Evolutionary conservation across 2,797 vertebrate species (phyloP).

Genomic region (Helostoma temminkii): DNA sequence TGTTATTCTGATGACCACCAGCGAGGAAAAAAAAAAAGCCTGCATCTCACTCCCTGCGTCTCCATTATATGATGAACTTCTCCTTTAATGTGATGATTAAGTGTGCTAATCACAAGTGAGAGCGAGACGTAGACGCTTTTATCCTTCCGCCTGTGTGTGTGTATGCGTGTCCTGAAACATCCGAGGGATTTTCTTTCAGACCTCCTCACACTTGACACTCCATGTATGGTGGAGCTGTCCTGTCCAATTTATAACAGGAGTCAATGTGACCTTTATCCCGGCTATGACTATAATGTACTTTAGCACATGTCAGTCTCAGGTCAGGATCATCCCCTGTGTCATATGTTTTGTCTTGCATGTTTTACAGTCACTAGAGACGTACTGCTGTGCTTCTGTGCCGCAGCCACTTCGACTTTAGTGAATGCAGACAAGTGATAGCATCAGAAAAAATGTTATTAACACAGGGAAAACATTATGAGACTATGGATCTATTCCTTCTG

Average conservation of each 20-base stretch:
- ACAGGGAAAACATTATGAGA: conserved; percentile 18
- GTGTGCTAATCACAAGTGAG: conserved; percentile 76
- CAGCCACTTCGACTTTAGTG: conserved; percentile 58
- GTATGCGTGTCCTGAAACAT: conserved; percentile 78
- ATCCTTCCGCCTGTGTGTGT: conserved; percentile 40
- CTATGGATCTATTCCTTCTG: conserved; percentile 32
- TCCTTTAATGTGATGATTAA: conserved; percentile 78
- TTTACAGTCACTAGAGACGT: conserved; percentile 70
- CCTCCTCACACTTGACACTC: conserved; percentile 84
- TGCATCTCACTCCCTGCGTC: conserved; percentile 21
- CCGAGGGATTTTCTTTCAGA: conserved; percentile 83
- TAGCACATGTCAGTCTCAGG: conserved; percentile 86
- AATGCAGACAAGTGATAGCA: conserved; percentile 59
- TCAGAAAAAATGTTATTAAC: conserved; percentile 41
- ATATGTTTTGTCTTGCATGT: conserved; percentile 83
- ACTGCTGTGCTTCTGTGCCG: conserved; percentile 37
- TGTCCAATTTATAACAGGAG: conserved; percentile 83
- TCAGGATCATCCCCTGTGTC: conserved; percentile 80
- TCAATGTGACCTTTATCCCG: conserved; percentile 87
- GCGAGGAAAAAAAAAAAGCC: conserved; percentile 3
- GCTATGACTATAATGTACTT: conserved; percentile 85
- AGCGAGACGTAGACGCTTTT: conserved; percentile 63
- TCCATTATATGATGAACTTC: conserved; percentile 75
- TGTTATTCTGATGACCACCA: conserved; percentile 27
- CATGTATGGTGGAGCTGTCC: conserved; percentile 85